Evolutionary conservation across 2,113 vertebrate genomes (phyloP).

Genomic region (Archilochus colubris): DNA sequence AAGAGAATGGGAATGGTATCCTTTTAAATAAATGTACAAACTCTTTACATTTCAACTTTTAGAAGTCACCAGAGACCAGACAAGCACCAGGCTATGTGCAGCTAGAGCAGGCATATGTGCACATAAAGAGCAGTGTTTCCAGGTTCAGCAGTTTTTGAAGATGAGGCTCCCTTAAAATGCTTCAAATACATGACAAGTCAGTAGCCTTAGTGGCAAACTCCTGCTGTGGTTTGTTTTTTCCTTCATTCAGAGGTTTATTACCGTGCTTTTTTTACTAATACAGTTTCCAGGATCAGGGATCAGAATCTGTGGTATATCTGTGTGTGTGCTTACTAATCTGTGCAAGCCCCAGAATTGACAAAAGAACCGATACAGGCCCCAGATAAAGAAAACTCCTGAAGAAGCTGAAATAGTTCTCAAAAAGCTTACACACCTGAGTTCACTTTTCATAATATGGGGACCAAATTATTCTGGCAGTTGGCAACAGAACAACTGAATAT

Average conservation of each 20-base stretch:
- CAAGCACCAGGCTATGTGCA: background rate
- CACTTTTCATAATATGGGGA: background rate
- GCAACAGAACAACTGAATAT: background rate
- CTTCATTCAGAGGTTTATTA: background rate
- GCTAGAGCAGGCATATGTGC: background rate
- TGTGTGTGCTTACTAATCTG: background rate
- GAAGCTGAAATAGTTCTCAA: background rate
- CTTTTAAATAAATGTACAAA: conserved; percentile 19
- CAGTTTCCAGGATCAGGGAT: background rate
- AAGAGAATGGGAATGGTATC: background rate
- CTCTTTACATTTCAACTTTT: background rate
- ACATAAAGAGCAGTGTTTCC: background rate
- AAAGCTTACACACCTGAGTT: background rate
- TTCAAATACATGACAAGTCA: background rate
- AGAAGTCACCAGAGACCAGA: background rate
- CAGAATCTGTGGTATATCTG: background rate
- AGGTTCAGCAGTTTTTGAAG: conserved; percentile 1
- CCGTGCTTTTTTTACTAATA: background rate
- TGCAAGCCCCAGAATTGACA: background rate
- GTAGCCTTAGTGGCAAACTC: background rate
- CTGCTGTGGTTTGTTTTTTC: background rate
- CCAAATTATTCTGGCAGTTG: background rate
- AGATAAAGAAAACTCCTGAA: background rate
- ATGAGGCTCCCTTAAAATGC: background rate
- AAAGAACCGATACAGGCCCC: background rate